phyloP scores from a whole-genome alignment of 2,113 vertebrate genomes.

The Prunella fulvescens region DNA sequence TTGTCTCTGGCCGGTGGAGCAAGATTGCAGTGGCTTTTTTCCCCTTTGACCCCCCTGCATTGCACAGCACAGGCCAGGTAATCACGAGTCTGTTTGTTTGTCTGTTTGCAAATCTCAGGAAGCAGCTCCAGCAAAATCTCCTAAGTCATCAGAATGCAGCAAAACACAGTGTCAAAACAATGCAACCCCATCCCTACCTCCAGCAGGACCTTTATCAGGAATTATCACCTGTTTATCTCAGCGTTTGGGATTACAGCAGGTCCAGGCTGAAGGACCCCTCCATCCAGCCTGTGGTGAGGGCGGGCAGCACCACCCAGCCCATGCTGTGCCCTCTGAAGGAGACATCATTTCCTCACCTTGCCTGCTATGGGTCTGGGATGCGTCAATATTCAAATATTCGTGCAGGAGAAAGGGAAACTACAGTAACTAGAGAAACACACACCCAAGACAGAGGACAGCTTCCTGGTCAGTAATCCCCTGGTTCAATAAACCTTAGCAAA shows the following conservation, averaged over 20 bases:
- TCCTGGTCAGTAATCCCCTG: background rate
- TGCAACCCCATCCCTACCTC: background rate
- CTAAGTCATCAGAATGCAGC: slow-evolving; percentile 53
- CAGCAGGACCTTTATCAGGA: slow-evolving; percentile 11
- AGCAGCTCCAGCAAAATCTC: slow-evolving; percentile 50
- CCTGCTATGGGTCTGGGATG: background rate
- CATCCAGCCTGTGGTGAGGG: background rate
- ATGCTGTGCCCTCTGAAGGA: background rate
- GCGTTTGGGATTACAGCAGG: background rate
- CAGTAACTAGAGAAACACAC: background rate
- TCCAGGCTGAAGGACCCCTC: background rate
- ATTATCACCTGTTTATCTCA: slow-evolving; percentile 36
- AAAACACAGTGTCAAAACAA: slow-evolving; percentile 12
- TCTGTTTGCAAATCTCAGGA: slow-evolving; percentile 38
- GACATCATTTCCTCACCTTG: background rate
- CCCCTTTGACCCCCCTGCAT: background rate
- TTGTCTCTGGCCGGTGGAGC: background rate
- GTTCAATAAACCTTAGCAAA: background rate
- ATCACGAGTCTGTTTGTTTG: slow-evolving; percentile 24
- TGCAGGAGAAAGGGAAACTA: background rate
- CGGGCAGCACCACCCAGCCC: background rate
- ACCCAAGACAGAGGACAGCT: background rate
- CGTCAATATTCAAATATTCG: slow-evolving; percentile 22
- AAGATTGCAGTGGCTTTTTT: background rate
- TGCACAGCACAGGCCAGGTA: slow-evolving; percentile 10